phyloP scores from a whole-genome alignment of 2,113 vertebrate species.

The Suncus etruscus region DNA sequence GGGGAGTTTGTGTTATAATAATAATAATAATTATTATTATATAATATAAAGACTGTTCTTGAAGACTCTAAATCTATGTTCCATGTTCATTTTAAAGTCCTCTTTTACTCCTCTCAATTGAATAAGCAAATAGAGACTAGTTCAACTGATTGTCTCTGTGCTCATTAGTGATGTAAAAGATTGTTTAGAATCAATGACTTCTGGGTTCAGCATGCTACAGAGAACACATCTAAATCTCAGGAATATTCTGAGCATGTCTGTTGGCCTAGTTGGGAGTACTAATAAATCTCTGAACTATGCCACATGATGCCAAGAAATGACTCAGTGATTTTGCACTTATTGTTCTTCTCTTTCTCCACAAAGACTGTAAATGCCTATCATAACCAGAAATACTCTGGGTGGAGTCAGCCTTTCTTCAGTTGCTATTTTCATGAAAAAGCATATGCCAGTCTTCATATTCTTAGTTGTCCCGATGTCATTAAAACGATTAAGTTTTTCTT shows the following conservation, averaged over 20 bases:
- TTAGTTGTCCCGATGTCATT: neutral
- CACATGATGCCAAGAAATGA: neutral
- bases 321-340: neutral
- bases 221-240: neutral
- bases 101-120: neutral
- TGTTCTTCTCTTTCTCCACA: neutral
- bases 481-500: neutral
- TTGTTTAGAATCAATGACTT: neutral
- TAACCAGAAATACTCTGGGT: neutral
- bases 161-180: neutral
- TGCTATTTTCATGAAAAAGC: neutral
- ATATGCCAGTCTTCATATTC: neutral
- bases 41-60: too few species aligned
- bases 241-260: fast-evolving
- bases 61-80: neutral
- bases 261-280: neutral
- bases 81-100: neutral
- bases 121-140: neutral
- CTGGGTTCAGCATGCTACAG: neutral
- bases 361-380: neutral
- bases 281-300: fast-evolving
- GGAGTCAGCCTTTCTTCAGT: neutral
- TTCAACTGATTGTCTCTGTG: neutral
- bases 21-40: too few species aligned
- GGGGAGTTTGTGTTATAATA: too few species aligned